Evolutionary conservation across 2,113 vertebrate species (phyloP).

Genomic region (Philantomba maxwellii): DNA sequence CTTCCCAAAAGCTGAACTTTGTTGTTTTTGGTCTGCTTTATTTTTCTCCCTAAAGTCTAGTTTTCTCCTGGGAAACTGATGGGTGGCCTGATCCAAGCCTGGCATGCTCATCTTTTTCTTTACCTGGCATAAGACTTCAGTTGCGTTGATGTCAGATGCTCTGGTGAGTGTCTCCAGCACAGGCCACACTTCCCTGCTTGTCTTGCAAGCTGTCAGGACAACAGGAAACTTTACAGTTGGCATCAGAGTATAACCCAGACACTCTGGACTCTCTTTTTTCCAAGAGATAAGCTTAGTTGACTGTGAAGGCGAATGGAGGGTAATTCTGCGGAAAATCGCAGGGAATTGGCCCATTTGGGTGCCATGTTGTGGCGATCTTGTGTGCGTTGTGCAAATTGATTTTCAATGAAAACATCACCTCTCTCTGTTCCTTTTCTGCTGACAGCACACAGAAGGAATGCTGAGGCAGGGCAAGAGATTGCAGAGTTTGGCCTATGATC

Average conservation of each 20-base stretch:
- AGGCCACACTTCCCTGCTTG: background rate
- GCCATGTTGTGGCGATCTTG: background rate
- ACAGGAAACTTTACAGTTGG: constrained; percentile 42
- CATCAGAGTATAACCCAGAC: background rate
- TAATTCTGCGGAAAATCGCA: constrained; percentile 42
- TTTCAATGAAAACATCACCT: constrained; percentile 54
- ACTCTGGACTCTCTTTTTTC: constrained; percentile 25
- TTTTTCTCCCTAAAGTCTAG: background rate
- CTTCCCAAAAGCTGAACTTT: background rate
- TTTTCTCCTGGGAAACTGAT: background rate
- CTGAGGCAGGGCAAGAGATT: constrained; percentile 13
- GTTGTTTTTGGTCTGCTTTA: background rate
- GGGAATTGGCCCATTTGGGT: constrained; percentile 47
- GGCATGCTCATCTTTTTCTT: background rate
- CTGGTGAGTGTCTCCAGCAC: background rate
- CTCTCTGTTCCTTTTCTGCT: constrained; percentile 37
- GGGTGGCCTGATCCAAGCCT: background rate
- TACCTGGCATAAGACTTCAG: background rate
- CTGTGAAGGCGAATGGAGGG: constrained; percentile 31
- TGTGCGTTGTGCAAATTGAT: constrained; percentile 41
- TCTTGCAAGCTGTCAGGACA: constrained; percentile 32
- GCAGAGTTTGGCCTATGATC: background rate
- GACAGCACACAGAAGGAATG: constrained; percentile 23
- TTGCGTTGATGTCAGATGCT: background rate
- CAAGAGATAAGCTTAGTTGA: constrained; percentile 42